These are phyloP conservation scores for Drosophila elegans DNA, from an alignment of 1,140 invertebrate genomes.

Conservation along the genomic window DNA sequence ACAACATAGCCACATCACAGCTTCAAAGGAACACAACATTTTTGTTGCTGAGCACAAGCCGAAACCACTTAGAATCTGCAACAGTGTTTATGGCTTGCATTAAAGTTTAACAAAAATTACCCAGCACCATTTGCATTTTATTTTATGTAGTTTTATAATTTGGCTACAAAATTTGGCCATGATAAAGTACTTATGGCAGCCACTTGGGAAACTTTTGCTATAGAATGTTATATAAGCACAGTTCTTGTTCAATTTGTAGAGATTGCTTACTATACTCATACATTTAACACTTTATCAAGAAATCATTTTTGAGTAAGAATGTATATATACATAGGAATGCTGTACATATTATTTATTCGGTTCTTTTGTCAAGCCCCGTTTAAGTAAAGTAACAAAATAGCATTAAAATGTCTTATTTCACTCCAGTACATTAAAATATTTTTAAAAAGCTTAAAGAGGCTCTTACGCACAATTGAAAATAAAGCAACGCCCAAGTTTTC, in stretches of 20 bases:
- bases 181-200: not conserved
- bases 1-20: slow-evolving; percentile 20
- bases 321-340: not conserved
- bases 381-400: not conserved
- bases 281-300: no score
- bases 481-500: slow-evolving; percentile 6
- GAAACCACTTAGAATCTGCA: slow-evolving; percentile 1
- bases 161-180: not conserved
- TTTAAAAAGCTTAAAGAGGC: slow-evolving; percentile 4
- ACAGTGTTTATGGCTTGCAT: not conserved
- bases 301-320: no score
- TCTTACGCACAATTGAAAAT: not conserved
- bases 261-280: no score
- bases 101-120: slow-evolving; percentile 3
- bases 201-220: not conserved
- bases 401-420: slow-evolving; percentile 13
- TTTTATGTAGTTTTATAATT: not conserved
- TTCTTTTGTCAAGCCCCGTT: not conserved
- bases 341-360: not conserved
- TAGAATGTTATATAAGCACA: no score
- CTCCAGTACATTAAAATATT: slow-evolving; percentile 3
- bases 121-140: not conserved
- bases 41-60: slow-evolving; percentile 6
- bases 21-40: slow-evolving; percentile 30
- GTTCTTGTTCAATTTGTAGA: no score